Evolutionary conservation across 2,888 invertebrate genomes (phyloP).

Genomic region (Temnothorax rugatulus): DNA sequence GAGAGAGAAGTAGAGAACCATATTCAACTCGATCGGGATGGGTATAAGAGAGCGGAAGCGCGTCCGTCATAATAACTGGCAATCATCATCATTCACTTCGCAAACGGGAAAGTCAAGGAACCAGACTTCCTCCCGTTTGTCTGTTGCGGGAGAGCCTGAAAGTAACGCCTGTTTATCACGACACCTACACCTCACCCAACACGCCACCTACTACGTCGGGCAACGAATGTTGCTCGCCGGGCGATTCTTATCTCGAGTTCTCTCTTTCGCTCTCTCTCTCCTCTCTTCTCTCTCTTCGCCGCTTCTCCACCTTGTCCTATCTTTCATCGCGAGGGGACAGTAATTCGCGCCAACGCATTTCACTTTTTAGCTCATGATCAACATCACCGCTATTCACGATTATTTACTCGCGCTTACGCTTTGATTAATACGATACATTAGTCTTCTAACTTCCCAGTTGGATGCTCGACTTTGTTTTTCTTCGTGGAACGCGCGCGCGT

Average conservation of each 20-base stretch:
- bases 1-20: not conserved
- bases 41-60: slow-evolving; percentile 36
- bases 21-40: not conserved
- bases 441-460: not conserved
- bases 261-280: slow-evolving; percentile 17
- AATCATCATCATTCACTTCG: slow-evolving; percentile 42
- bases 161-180: slow-evolving; percentile 74
- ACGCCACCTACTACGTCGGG: slow-evolving; percentile 77
- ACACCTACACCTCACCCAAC: slow-evolving; percentile 67
- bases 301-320: slow-evolving; percentile 71
- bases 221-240: slow-evolving; percentile 76
- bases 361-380: slow-evolving; percentile 63
- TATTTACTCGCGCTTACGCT: slow-evolving; percentile 26
- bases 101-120: slow-evolving; percentile 63
- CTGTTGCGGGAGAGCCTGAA: slow-evolving; percentile 64
- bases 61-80: slow-evolving; percentile 39
- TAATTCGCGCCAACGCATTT: slow-evolving; percentile 74
- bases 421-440: slow-evolving; percentile 31
- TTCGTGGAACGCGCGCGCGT: not conserved
- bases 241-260: slow-evolving; percentile 80
- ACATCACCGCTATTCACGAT: slow-evolving; percentile 25
- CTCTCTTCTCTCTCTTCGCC: slow-evolving; percentile 57
- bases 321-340: slow-evolving; percentile 72
- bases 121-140: slow-evolving; percentile 71
- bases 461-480: not conserved